phyloP scores from a whole-genome alignment of 2,113 vertebrate species.

The Antechinus flavipes region DNA sequence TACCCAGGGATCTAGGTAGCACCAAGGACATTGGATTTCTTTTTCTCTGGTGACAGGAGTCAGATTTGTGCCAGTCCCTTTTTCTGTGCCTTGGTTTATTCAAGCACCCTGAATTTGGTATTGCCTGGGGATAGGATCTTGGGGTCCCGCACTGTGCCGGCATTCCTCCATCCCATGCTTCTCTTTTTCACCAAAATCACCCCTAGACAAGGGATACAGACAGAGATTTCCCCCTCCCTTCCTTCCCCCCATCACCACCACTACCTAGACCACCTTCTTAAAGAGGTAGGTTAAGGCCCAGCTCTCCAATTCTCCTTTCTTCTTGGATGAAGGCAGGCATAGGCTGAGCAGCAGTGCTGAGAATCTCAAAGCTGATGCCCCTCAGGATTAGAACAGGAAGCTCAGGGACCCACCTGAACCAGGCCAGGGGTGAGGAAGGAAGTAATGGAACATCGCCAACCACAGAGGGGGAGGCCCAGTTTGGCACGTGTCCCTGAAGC shows the following conservation, averaged over 20 bases:
- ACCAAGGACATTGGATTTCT: not conserved
- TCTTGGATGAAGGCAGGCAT: not conserved
- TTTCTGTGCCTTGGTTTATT: conserved; percentile 50
- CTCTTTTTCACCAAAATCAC: not conserved
- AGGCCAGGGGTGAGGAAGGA: conserved; percentile 12
- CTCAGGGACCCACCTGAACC: not conserved
- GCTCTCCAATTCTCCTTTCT: not conserved
- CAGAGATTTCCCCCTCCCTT: not conserved
- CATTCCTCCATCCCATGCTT: not conserved
- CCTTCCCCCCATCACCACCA: not conserved
- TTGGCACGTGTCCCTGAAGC: not conserved
- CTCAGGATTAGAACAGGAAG: not conserved
- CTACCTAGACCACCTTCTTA: conserved; percentile 19
- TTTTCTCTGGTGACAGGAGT: not conserved
- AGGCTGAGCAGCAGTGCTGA: not conserved
- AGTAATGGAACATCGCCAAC: conserved; percentile 40
- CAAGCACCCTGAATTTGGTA: not conserved
- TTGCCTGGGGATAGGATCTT: not conserved
- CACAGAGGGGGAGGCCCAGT: not conserved
- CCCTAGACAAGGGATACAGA: not conserved
- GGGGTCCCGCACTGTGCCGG: not conserved
- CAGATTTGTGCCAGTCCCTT: not conserved
- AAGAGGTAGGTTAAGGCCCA: conserved; percentile 28
- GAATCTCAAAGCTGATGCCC: not conserved
- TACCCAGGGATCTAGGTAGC: not conserved